Percentiles rank a stretch among this genome's conserved stretches.
Conservation (phyloP, 1,140 invertebrate genomes). For the Drosophila azteca region DNA sequence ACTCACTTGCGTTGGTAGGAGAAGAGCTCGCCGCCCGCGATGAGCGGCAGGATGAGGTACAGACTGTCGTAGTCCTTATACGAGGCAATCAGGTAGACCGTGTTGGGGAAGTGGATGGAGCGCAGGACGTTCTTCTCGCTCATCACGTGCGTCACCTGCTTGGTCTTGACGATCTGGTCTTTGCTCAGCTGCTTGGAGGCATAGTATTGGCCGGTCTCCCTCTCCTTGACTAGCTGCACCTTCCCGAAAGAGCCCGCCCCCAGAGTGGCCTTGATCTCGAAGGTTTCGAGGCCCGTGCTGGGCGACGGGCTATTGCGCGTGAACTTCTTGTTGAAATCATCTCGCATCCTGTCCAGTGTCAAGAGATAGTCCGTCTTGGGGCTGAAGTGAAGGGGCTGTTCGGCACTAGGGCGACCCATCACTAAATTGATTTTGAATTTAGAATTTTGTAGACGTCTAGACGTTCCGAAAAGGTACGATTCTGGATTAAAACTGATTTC, state of each 20-base stretch:
- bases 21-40: conserved; percentile 94
- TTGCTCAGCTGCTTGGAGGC: conserved; percentile 97
- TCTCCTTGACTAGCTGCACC: conserved; percentile 66
- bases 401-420: conserved; percentile 30
- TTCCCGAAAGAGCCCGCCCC: conserved; percentile 75
- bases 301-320: conserved; percentile 52
- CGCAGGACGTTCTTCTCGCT: conserved; percentile 94
- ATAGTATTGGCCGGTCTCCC: conserved; percentile 85
- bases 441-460: neutral
- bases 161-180: conserved; percentile 92
- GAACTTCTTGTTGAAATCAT: conserved; percentile 67
- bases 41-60: conserved; percentile 92
- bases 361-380: conserved; percentile 70
- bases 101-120: conserved; percentile 92
- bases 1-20: conserved; percentile 87
- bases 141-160: conserved; percentile 93
- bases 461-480: neutral
- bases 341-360: conserved; percentile 61
- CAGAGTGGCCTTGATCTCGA: conserved; percentile 52
- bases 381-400: conserved; percentile 53
- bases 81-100: conserved; percentile 92
- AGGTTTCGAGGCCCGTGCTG: conserved; percentile 59
- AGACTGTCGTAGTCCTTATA: conserved; percentile 94
- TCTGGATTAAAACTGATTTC: neutral
- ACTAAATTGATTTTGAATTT: neutral